These are phyloP conservation scores for Megaustenia siamemsis DNA, from an alignment of 2,888 invertebrate species.

Conservation along the genomic window DNA sequence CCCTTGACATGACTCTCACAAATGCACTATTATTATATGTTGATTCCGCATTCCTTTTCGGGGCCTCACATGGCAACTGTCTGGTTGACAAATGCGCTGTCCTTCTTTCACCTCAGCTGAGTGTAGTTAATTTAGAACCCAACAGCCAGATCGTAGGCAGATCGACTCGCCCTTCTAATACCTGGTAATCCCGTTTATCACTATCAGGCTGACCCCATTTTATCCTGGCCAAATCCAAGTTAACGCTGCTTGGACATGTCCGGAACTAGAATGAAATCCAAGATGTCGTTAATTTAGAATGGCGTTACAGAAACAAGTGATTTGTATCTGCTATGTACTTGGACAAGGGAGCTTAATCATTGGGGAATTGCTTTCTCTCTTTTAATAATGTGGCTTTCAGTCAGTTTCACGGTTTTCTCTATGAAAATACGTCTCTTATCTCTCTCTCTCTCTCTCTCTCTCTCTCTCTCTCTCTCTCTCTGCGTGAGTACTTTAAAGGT, in stretches of 20 bases:
- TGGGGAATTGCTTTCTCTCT: neutral
- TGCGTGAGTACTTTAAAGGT: too few species aligned
- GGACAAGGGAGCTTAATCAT: neutral
- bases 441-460: too few species aligned
- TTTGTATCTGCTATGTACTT: slow-evolving; percentile 30
- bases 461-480: too few species aligned
- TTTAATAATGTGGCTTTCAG: too few species aligned
- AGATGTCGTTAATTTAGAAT: slow-evolving; percentile 26
- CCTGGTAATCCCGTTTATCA: slow-evolving; percentile 40
- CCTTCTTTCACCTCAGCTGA: neutral
- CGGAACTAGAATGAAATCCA: slow-evolving; percentile 37
- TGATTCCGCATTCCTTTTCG: neutral
- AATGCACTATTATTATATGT: slow-evolving; percentile 18
- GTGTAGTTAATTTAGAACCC: slow-evolving; percentile 17
- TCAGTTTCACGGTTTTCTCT: too few species aligned
- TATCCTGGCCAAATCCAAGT: slow-evolving; percentile 25
- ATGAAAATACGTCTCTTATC: too few species aligned
- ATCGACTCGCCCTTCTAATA: slow-evolving; percentile 22
- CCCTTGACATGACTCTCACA: neutral
- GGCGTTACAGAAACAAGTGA: slow-evolving; percentile 27
- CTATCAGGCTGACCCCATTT: neutral
- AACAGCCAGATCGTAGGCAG: neutral
- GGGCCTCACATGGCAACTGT: neutral
- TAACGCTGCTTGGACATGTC: slow-evolving; percentile 27
- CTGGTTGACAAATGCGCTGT: slow-evolving; percentile 6